A percentile compares a stretch with the other conserved stretches of the same genome.
Evolutionary conservation across 2,113 vertebrate species (phyloP).

Genomic region (Jacana jacana): DNA sequence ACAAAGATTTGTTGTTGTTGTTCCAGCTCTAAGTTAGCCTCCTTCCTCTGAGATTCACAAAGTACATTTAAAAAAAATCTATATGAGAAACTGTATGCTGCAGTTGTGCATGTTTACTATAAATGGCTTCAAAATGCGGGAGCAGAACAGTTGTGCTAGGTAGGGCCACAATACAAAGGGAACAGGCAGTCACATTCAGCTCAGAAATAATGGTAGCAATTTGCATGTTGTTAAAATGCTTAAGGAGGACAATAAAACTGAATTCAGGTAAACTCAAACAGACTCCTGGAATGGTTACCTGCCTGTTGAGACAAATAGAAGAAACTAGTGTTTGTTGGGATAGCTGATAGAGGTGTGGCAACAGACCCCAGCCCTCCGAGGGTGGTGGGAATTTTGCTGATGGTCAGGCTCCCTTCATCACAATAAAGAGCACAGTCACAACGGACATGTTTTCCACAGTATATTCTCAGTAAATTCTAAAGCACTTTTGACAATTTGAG

Average conservation of each 20-base stretch:
- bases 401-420: neutral
- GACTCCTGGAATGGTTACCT: neutral
- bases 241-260: neutral
- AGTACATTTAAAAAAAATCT: neutral
- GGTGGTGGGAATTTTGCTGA: neutral
- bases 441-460: neutral
- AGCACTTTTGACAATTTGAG: neutral
- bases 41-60: neutral
- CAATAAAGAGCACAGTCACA: neutral
- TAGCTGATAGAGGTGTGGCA: neutral
- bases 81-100: neutral
- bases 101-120: neutral
- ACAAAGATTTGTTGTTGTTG: neutral
- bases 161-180: neutral
- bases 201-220: neutral
- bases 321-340: fast-evolving
- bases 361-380: neutral
- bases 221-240: neutral
- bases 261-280: neutral
- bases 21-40: neutral
- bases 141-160: neutral
- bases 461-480: fast-evolving
- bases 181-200: neutral
- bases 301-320: fast-evolving
- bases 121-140: neutral